Evolutionary conservation across 2,797 vertebrate genomes (phyloP).

Genomic region (Sebastes taczanowskii): DNA sequence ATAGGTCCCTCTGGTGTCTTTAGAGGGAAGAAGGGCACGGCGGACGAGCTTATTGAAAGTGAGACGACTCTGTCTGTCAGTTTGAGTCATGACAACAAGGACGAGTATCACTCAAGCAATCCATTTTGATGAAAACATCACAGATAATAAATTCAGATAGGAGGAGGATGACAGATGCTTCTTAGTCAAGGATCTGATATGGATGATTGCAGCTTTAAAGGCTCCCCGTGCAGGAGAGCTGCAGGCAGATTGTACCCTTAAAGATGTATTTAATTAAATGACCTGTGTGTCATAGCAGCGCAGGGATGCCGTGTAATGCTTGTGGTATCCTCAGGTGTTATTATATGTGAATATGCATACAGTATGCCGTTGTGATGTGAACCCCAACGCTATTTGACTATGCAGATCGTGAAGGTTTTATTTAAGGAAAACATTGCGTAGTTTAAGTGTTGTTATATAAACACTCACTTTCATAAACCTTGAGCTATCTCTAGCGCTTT

Average conservation of each 20-base stretch:
- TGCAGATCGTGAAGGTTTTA: conserved; percentile 7
- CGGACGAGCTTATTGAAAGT: conserved; percentile 26
- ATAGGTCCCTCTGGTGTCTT: conserved; percentile 51
- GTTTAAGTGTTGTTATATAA: background rate
- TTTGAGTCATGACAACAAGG: conserved; percentile 48
- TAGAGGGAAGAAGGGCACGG: conserved; percentile 18
- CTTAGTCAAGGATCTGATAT: conserved; percentile 10
- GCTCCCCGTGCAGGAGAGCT: background rate
- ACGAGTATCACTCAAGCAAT: conserved; percentile 53
- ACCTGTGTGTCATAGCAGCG: background rate
- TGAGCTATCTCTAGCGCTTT: conserved; percentile 45
- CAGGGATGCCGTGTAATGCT: background rate
- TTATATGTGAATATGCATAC: background rate
- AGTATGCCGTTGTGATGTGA: background rate
- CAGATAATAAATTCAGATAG: conserved; percentile 41
- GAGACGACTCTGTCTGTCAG: conserved; percentile 31
- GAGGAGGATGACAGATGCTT: conserved; percentile 18
- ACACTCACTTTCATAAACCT: conserved; percentile 2
- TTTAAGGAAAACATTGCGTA: conserved; percentile 11
- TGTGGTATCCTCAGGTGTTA: background rate
- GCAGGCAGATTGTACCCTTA: conserved; percentile 32
- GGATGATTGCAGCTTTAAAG: conserved; percentile 10
- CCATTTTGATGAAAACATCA: conserved; percentile 50
- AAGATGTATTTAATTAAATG: conserved; percentile 57
- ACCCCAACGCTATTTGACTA: background rate